phyloP scores from a whole-genome alignment of 2,113 vertebrate species.

The Mugil cephalus region DNA sequence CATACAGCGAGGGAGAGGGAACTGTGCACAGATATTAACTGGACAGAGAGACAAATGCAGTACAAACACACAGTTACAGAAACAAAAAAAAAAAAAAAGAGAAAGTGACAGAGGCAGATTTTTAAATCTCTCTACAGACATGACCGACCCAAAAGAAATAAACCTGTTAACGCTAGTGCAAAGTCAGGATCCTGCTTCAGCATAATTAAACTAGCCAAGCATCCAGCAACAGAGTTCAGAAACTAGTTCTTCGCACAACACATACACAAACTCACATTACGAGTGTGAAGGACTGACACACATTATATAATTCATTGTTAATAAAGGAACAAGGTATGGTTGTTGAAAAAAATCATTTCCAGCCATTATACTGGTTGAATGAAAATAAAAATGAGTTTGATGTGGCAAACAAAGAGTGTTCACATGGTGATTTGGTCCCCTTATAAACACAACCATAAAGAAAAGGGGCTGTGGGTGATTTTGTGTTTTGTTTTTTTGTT shows the following conservation, averaged over 20 bases:
- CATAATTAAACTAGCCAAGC: slow-evolving; percentile 49
- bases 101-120: background rate
- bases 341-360: slow-evolving; percentile 25
- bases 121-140: slow-evolving; percentile 7
- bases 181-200: slow-evolving; percentile 14
- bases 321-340: slow-evolving; percentile 15
- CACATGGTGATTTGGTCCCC: slow-evolving; percentile 5
- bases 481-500: no score
- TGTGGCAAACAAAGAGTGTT: slow-evolving; percentile 21
- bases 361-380: slow-evolving; percentile 29
- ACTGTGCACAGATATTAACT: background rate
- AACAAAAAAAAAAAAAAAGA: background rate
- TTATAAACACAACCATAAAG: background rate
- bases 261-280: slow-evolving; percentile 34
- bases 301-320: slow-evolving; percentile 38
- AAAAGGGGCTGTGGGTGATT: no score
- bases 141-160: slow-evolving; percentile 41
- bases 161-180: slow-evolving; percentile 27
- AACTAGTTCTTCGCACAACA: slow-evolving; percentile 26
- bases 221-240: slow-evolving; percentile 30
- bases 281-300: slow-evolving; percentile 40
- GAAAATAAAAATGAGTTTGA: slow-evolving; percentile 32
- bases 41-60: background rate
- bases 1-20: slow-evolving; percentile 4
- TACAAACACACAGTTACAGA: slow-evolving; percentile 2